Conservation (phyloP, 2,113 vertebrate genomes). For the Cathartes aura region DNA sequence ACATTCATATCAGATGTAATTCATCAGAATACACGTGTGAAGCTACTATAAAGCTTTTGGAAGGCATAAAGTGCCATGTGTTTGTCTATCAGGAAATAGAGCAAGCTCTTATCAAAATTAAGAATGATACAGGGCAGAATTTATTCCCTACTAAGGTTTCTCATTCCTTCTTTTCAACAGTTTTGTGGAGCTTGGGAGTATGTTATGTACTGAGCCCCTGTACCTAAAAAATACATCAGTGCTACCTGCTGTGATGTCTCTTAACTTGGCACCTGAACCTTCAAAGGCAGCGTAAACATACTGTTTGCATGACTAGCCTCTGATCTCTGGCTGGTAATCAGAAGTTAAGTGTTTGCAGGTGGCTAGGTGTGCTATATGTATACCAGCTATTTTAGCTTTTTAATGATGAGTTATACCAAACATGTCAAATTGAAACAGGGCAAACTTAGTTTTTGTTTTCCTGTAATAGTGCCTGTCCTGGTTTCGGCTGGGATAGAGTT, state of each 20-base stretch:
- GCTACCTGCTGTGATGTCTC: background rate
- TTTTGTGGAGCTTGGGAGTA: background rate
- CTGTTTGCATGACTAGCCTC: background rate
- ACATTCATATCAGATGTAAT: background rate
- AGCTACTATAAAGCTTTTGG: background rate
- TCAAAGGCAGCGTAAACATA: background rate
- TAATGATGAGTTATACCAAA: background rate
- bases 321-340: background rate
- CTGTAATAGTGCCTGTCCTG: background rate
- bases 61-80: background rate
- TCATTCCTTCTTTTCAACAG: background rate
- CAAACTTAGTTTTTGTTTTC: background rate
- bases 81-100: background rate
- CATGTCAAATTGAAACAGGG: background rate
- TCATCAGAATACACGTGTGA: background rate
- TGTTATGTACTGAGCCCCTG: background rate
- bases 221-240: background rate
- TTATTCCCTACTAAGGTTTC: background rate
- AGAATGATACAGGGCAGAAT: background rate
- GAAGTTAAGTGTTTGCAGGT: background rate
- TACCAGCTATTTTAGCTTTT: background rate
- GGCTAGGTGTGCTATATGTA: too few species aligned
- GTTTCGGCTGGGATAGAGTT: too few species aligned
- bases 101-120: background rate
- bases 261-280: background rate